Evolutionary conservation across 2,113 vertebrate genomes (phyloP).

Genomic region (Trogon melanurus): DNA sequence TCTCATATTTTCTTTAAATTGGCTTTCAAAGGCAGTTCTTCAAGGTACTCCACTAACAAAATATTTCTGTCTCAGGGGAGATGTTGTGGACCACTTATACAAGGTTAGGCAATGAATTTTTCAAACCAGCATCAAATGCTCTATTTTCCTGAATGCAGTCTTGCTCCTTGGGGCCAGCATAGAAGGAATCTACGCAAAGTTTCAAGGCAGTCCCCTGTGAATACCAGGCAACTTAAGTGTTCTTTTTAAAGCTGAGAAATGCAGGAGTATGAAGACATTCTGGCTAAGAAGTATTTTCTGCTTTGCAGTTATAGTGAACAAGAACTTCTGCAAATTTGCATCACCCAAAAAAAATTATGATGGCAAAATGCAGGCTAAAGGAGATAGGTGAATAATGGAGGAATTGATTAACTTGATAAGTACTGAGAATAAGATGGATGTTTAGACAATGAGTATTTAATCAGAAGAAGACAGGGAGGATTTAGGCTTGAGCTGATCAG

Average conservation of each 20-base stretch:
- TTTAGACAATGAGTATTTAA: slow-evolving; percentile 30
- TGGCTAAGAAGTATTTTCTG: neutral
- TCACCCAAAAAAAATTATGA: neutral
- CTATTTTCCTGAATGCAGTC: neutral
- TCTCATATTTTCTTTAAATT: slow-evolving; percentile 13
- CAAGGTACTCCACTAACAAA: slow-evolving; percentile 44
- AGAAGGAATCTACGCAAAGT: neutral
- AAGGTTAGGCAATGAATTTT: slow-evolving; percentile 53
- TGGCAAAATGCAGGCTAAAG: slow-evolving; percentile 6
- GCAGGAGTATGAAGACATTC: neutral
- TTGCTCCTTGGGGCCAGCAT: neutral
- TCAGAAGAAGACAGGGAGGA: neutral
- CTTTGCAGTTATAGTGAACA: neutral
- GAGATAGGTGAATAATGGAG: slow-evolving; percentile 3
- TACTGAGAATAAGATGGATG: neutral
- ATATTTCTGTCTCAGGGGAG: neutral
- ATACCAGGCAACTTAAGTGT: slow-evolving; percentile 8
- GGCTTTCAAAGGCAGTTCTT: slow-evolving; percentile 3
- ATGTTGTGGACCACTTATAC: slow-evolving; percentile 31
- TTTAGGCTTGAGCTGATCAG: slow-evolving; percentile 25
- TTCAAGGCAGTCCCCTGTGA: slow-evolving; percentile 28
- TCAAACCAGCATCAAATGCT: slow-evolving; percentile 45
- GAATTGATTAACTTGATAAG: slow-evolving; percentile 29
- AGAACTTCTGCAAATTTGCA: neutral
- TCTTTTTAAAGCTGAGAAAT: neutral